Conservation (phyloP, 2,888 invertebrate species). For the Chrysopilus asiliformis region DNA sequence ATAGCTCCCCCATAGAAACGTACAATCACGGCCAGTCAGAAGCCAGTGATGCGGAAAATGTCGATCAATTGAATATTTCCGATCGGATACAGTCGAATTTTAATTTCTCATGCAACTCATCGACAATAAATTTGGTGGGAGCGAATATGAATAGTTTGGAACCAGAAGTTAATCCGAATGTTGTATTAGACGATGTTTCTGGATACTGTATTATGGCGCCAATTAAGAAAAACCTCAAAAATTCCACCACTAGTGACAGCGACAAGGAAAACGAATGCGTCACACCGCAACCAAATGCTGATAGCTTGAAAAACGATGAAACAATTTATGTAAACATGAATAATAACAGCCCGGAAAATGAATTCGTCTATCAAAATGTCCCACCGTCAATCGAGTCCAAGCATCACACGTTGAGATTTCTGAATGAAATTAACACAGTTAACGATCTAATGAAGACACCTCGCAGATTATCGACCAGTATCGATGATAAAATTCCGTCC, state of each 20-base stretch:
- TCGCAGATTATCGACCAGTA: constrained; percentile 29
- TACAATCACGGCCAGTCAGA: neutral
- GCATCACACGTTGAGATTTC: no score
- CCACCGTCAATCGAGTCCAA: no score
- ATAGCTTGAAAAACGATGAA: constrained; percentile 6
- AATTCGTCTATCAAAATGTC: constrained; percentile 26
- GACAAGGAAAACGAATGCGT: constrained; percentile 15
- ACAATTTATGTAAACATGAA: constrained; percentile 27
- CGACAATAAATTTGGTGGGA: constrained; percentile 32
- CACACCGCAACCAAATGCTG: no score
- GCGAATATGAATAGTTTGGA: constrained; percentile 23
- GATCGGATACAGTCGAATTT: constrained; percentile 30
- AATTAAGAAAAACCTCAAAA: constrained; percentile 16
- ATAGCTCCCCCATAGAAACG: constrained; percentile 1
- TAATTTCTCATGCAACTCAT: constrained; percentile 33
- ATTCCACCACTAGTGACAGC: constrained; percentile 12
- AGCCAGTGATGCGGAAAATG: constrained; percentile 18
- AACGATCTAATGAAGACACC: constrained; percentile 24
- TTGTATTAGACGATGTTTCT: constrained; percentile 29
- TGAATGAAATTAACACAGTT: neutral
- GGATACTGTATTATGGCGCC: constrained; percentile 36
- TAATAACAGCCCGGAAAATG: constrained; percentile 1
- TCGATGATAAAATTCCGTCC: constrained; percentile 35
- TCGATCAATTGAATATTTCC: constrained; percentile 33
- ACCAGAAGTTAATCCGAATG: neutral